These are phyloP conservation scores for Pygocentrus nattereri DNA, from an alignment of 2,797 vertebrate species.

Conservation along the genomic window DNA sequence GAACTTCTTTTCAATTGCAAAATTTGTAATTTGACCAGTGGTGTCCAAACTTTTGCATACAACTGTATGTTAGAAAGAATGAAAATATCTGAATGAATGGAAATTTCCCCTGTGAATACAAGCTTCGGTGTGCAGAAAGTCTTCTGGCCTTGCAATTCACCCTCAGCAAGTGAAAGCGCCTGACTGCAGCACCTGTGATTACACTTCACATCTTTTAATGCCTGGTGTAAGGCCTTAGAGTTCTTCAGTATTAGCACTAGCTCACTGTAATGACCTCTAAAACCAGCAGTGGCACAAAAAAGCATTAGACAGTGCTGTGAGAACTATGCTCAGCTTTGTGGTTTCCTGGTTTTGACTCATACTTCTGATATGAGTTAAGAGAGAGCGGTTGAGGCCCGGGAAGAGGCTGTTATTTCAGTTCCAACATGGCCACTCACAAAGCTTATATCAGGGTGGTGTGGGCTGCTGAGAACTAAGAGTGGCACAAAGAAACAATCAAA, in stretches of 20 bases:
- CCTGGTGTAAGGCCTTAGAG: background rate
- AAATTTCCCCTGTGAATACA: background rate
- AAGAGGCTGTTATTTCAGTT: constrained; percentile 63
- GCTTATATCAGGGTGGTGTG: constrained; percentile 66
- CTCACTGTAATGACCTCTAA: constrained; percentile 19
- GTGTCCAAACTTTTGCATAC: too few species aligned
- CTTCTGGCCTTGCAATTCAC: background rate
- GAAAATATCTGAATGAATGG: background rate
- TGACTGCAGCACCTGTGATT: background rate
- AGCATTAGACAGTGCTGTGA: constrained; percentile 4
- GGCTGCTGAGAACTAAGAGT: constrained; percentile 59
- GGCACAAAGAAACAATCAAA: constrained; percentile 34
- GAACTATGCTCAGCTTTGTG: constrained; percentile 31
- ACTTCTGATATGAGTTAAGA: constrained; percentile 31
- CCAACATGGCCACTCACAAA: constrained; percentile 56
- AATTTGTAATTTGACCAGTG: too few species aligned
- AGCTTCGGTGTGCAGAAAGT: background rate
- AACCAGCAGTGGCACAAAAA: background rate
- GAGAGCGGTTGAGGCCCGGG: constrained; percentile 22
- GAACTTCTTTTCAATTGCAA: too few species aligned
- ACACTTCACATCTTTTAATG: background rate
- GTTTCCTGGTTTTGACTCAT: constrained; percentile 46
- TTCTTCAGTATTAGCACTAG: background rate
- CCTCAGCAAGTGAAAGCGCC: background rate
- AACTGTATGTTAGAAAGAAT: background rate